A percentile compares a stretch with the other conserved stretches of the same genome.
These are phyloP conservation scores for Steatornis caripensis DNA, from an alignment of 2,113 vertebrate species.

Conservation along the genomic window DNA sequence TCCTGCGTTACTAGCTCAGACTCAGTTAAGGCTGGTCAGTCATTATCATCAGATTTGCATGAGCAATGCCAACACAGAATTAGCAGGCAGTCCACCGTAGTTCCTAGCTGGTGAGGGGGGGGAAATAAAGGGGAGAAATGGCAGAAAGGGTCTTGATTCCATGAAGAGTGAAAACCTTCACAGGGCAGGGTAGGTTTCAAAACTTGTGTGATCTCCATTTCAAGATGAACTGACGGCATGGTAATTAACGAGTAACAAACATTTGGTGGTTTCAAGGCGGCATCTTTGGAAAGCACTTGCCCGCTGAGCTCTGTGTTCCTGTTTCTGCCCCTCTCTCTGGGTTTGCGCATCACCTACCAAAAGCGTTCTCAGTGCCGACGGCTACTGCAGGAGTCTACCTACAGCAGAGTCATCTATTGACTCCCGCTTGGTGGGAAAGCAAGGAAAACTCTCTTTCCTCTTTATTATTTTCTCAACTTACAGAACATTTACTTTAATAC, in stretches of 20 bases:
- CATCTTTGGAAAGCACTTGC: neutral
- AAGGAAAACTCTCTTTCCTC: neutral
- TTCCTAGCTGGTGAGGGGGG: neutral
- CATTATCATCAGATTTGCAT: neutral
- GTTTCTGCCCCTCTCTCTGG: neutral
- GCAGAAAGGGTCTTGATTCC: neutral
- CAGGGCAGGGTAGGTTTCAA: neutral
- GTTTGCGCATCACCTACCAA: neutral
- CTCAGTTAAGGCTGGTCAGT: neutral
- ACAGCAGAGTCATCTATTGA: neutral
- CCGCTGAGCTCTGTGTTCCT: neutral
- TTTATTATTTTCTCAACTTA: neutral
- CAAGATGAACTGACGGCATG: neutral
- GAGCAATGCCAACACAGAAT: neutral
- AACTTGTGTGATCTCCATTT: neutral
- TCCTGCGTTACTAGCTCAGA: neutral
- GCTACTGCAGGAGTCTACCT: neutral
- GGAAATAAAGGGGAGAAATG: neutral
- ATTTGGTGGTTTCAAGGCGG: neutral
- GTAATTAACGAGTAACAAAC: neutral
- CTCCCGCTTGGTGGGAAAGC: neutral
- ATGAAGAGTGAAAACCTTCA: neutral
- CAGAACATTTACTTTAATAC: neutral
- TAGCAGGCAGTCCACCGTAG: neutral
- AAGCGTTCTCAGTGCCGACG: neutral